Conservation (phyloP, 2,113 vertebrate genomes). For the Ctenodactylus gundi region DNA sequence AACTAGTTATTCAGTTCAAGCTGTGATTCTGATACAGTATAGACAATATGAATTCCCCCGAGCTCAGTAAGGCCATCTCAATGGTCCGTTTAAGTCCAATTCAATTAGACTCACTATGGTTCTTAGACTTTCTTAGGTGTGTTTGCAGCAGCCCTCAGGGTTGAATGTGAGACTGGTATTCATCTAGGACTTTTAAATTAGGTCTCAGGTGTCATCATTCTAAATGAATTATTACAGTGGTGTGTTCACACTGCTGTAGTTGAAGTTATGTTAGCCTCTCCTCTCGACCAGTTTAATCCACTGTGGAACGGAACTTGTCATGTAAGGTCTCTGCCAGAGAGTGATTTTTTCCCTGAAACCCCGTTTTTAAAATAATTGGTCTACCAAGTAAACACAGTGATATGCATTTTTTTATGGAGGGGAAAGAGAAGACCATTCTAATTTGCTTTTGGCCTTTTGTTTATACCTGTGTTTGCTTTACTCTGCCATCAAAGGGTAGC, state of each 20-base stretch:
- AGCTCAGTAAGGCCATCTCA: slow-evolving; percentile 87
- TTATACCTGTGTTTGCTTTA: neutral
- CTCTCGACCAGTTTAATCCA: slow-evolving; percentile 84
- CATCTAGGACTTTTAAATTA: slow-evolving; percentile 91
- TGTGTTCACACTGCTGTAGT: slow-evolving; percentile 86
- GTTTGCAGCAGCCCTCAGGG: slow-evolving; percentile 88
- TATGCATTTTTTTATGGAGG: slow-evolving; percentile 49
- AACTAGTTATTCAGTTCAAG: slow-evolving; percentile 90
- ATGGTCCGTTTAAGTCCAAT: slow-evolving; percentile 91
- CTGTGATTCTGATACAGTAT: slow-evolving; percentile 90
- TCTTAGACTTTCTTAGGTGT: slow-evolving; percentile 88
- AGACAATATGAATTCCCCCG: slow-evolving; percentile 89
- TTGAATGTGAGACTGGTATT: slow-evolving; percentile 89
- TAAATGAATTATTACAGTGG: slow-evolving; percentile 90
- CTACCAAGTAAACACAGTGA: slow-evolving; percentile 68
- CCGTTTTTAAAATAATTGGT: slow-evolving; percentile 78
- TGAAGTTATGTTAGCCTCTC: slow-evolving; percentile 86
- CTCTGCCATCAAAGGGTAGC: slow-evolving; percentile 9
- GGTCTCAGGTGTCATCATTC: slow-evolving; percentile 90
- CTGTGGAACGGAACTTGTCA: slow-evolving; percentile 75
- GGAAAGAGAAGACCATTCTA: neutral
- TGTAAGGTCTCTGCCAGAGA: slow-evolving; percentile 82
- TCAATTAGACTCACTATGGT: slow-evolving; percentile 90
- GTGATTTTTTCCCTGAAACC: slow-evolving; percentile 79
- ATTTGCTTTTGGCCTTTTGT: slow-evolving; percentile 3